A percentile compares a stretch with the other conserved stretches of the same genome.
Evolutionary conservation across 2,888 invertebrate genomes (phyloP).

Genomic region (Aquatica leii): DNA sequence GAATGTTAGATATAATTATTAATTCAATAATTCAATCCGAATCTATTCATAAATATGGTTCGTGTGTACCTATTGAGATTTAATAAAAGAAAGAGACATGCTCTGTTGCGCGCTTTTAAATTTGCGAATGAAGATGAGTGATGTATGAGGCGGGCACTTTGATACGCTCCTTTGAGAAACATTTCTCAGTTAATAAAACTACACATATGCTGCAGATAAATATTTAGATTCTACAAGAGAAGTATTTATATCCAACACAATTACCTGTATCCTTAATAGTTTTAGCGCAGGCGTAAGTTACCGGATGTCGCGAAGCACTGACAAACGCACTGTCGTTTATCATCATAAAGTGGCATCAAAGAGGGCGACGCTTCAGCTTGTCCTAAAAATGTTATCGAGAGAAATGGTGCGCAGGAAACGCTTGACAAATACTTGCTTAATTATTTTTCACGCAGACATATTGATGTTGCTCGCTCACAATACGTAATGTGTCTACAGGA

Average conservation of each 20-base stretch:
- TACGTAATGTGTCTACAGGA: constrained; percentile 36
- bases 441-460: constrained; percentile 60
- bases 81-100: no score
- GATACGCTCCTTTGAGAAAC: constrained; percentile 52
- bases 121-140: constrained; percentile 45
- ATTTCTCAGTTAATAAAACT: constrained; percentile 51
- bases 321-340: constrained; percentile 59
- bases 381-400: constrained; percentile 60
- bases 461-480: constrained; percentile 51
- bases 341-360: constrained; percentile 59
- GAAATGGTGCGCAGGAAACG: constrained; percentile 58
- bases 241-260: constrained; percentile 50
- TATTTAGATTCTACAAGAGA: constrained; percentile 51
- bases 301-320: constrained; percentile 59
- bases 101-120: no score
- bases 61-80: no score
- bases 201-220: constrained; percentile 45
- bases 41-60: not conserved
- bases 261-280: constrained; percentile 51
- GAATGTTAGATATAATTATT: constrained; percentile 15
- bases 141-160: constrained; percentile 52
- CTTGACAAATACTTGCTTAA: constrained; percentile 61
- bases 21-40: not conserved
- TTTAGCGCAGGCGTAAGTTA: constrained; percentile 32
- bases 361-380: constrained; percentile 54